A percentile compares a stretch with the other conserved stretches of the same genome.
Conservation (phyloP, 1,140 invertebrate species). For the Leguminivora glycinivorella region DNA sequence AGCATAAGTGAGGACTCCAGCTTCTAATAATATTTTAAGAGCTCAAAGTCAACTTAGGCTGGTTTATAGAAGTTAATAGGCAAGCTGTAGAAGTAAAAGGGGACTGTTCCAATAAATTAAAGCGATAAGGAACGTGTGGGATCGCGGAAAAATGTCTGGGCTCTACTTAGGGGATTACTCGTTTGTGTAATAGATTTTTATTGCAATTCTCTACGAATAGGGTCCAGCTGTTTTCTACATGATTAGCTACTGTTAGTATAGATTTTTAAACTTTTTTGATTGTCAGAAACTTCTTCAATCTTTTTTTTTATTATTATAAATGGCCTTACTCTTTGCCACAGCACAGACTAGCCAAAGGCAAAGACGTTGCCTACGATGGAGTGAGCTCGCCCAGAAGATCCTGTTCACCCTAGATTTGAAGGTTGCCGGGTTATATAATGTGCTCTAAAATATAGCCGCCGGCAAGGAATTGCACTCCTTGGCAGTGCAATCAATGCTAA, state of each 20-base stretch:
- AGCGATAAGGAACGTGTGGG: slow-evolving; percentile 10
- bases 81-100: background rate
- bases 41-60: background rate
- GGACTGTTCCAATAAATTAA: background rate
- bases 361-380: too few species aligned
- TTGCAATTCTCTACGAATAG: background rate
- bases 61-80: background rate
- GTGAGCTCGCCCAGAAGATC: too few species aligned
- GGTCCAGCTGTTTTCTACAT: background rate
- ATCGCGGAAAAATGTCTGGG: background rate
- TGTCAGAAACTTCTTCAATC: too few species aligned
- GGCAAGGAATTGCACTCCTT: too few species aligned
- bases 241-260: background rate
- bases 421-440: too few species aligned
- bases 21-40: background rate
- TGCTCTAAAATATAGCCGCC: too few species aligned
- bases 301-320: too few species aligned
- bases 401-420: too few species aligned
- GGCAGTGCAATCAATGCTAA: too few species aligned
- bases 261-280: too few species aligned
- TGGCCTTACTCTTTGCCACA: too few species aligned
- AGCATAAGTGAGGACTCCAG: background rate
- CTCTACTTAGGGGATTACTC: background rate
- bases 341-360: too few species aligned
- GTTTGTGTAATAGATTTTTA: background rate